Conservation (phyloP, 2,797 vertebrate genomes). For the Huso huso region DNA sequence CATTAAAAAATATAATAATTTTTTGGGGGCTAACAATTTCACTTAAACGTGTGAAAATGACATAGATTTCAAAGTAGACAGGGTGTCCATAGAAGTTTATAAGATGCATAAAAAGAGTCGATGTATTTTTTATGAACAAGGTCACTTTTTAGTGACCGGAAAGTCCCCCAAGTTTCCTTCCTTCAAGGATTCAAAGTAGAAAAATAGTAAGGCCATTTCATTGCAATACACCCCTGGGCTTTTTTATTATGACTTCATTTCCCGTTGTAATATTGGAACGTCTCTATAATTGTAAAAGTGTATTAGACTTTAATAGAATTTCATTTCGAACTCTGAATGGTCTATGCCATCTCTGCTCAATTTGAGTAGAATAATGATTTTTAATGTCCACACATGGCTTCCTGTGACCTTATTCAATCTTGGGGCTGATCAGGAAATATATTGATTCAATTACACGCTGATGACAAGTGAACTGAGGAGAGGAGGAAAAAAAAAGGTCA, state of each 20-base stretch:
- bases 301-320: slow-evolving; percentile 99
- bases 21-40: slow-evolving; percentile 36
- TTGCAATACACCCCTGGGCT: slow-evolving; percentile 98
- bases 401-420: slow-evolving; percentile 99
- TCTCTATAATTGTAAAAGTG: slow-evolving; percentile 99
- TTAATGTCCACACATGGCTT: slow-evolving; percentile 99
- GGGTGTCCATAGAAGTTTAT: slow-evolving; percentile 28
- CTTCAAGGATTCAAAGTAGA: slow-evolving; percentile 88
- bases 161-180: slow-evolving; percentile 85
- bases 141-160: slow-evolving; percentile 85
- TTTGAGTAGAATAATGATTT: slow-evolving; percentile 99
- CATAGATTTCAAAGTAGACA: slow-evolving; percentile 31
- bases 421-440: slow-evolving; percentile 98
- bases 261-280: slow-evolving; percentile 96
- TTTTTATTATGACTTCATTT: slow-evolving; percentile 99
- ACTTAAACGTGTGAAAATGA: slow-evolving; percentile 39
- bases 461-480: slow-evolving; percentile 93
- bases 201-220: slow-evolving; percentile 93
- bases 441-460: slow-evolving; percentile 99
- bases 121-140: slow-evolving; percentile 77
- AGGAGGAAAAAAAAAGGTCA: slow-evolving; percentile 90
- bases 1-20: no score
- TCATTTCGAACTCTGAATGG: slow-evolving; percentile 97
- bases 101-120: slow-evolving; percentile 36
- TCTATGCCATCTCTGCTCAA: slow-evolving; percentile 89